Evolutionary conservation across 2,888 invertebrate genomes (phyloP).

Genomic region (Ophraella communa): DNA sequence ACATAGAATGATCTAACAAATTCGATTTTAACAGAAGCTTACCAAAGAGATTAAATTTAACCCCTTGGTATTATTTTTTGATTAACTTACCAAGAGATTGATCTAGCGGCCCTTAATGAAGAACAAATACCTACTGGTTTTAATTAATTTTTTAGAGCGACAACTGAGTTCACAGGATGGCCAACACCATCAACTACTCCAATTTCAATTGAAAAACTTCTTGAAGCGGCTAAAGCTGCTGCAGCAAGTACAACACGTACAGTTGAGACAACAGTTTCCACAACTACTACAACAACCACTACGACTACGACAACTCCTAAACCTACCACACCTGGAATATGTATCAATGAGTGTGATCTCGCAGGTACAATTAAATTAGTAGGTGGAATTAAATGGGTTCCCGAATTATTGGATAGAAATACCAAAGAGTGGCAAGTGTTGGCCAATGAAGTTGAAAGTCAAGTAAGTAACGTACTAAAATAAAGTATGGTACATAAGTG

Average conservation of each 20-base stretch:
- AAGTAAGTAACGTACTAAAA: conserved; percentile 63
- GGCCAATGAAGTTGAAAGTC: conserved; percentile 79
- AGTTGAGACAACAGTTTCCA: conserved; percentile 52
- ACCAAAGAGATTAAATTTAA: no score
- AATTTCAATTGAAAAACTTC: conserved; percentile 80
- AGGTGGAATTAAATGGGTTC: conserved; percentile 83
- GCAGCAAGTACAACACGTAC: conserved; percentile 64
- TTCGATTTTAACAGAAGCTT: no score
- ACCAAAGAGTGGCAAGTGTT: conserved; percentile 86
- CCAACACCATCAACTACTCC: conserved; percentile 88
- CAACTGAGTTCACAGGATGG: conserved; percentile 92
- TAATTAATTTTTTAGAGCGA: conserved; percentile 65
- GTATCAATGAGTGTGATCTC: conserved; percentile 80
- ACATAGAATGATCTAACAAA: no score
- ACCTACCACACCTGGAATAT: conserved; percentile 81
- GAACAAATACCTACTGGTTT: not conserved
- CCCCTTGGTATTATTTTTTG: no score
- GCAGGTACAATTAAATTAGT: conserved; percentile 86
- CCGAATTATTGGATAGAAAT: conserved; percentile 84
- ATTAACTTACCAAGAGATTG: no score
- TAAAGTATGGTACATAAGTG: no score
- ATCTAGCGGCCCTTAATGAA: no score
- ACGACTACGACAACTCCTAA: conserved; percentile 73
- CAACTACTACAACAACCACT: conserved; percentile 73
- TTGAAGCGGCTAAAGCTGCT: conserved; percentile 71